Base-by-base conservation (phyloP, 2,797 vertebrate genomes). In the Micromesistius poutassou region DNA sequence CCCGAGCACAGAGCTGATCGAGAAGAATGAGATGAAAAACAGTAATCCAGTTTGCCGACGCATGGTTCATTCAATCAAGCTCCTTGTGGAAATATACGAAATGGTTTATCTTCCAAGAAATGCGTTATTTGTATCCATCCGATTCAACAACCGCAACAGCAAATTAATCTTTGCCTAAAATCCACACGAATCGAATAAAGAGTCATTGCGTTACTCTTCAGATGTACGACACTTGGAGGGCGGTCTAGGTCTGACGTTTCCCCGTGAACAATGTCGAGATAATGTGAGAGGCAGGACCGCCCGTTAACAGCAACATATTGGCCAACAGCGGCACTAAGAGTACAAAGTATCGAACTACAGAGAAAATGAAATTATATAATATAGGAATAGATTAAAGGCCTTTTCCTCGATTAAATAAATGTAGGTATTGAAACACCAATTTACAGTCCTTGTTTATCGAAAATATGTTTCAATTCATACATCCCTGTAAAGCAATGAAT, bases 11-110 rank as follows among this genome's bases (percentile, higher is more conserved):
- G 86, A 83, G 80, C 81, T 31, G 76, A 91, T 28, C 82, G 87
- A 90, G 79, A 95, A 81, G 31, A 91, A 87, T 46, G 14, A 16
- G 10, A 46, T 16, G 42, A 16, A 46, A 16, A 46, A 13, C 42
- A 46, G 42, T 46, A 74, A 73, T 13, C 50, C 78, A 40, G 10
- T 10, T 46, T 92, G 94, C 92, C 93, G 83, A 84, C 83, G 89
- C 92, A 94, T 95, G 91, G 94, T 92, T 91, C 84, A 0, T 19
- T 5, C 42, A 16, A 13, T 14, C 42, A 46, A 46, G 42, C 42
- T 68, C 31, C 38, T 73, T 0, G 19, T 72, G 75, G 3, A 93
- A 80, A 81, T 94, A 90, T 6, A 94, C 89, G 0, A 93, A 93
- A n/a, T 2, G 0, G 42, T 46, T 46, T 13, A 16, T 82, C 90